Percentiles rank a stretch among this genome's conserved stretches.
Evolutionary conservation across 2,113 vertebrate genomes (phyloP).

Genomic region (Caranx melampygus): DNA sequence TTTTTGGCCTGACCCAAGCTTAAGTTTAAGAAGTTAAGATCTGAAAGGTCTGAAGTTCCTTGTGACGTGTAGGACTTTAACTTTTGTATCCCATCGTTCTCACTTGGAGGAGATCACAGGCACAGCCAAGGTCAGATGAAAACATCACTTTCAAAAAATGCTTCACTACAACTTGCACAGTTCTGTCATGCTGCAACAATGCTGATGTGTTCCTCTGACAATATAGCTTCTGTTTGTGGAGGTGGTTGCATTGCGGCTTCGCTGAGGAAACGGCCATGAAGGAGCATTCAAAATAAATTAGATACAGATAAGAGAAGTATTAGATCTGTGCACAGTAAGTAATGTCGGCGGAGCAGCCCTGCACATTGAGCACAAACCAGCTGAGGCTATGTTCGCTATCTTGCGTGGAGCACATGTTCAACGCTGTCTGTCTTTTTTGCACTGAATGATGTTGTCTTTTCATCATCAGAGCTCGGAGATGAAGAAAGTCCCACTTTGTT

Average conservation of each 20-base stretch:
- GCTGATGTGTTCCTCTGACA: neutral
- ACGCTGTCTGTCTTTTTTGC: neutral
- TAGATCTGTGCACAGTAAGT: neutral
- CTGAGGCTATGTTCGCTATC: too few relatives aligned
- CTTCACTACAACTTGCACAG: neutral
- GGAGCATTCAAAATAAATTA: neutral
- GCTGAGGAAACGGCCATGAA: neutral
- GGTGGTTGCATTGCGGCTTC: neutral
- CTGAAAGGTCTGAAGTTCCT: constrained; percentile 11
- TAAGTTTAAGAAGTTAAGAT: constrained; percentile 16
- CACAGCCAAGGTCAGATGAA: constrained; percentile 8
- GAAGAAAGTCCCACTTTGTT: constrained; percentile 7
- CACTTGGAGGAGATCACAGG: neutral
- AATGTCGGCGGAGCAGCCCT: neutral
- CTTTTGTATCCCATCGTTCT: constrained; percentile 10
- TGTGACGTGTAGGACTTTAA: neutral
- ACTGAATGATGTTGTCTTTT: constrained; percentile 10
- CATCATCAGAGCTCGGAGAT: constrained; percentile 4
- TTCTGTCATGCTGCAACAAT: constrained; percentile 2
- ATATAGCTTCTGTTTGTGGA: neutral
- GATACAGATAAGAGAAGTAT: constrained; percentile 12
- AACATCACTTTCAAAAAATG: neutral
- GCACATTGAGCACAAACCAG: neutral
- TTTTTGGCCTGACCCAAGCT: constrained; percentile 19
- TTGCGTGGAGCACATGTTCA: too few relatives aligned